A percentile compares a stretch with the other conserved stretches of the same genome.
Conservation (phyloP, 2,797 vertebrate species). For the Pipistrellus pipistrellus region DNA sequence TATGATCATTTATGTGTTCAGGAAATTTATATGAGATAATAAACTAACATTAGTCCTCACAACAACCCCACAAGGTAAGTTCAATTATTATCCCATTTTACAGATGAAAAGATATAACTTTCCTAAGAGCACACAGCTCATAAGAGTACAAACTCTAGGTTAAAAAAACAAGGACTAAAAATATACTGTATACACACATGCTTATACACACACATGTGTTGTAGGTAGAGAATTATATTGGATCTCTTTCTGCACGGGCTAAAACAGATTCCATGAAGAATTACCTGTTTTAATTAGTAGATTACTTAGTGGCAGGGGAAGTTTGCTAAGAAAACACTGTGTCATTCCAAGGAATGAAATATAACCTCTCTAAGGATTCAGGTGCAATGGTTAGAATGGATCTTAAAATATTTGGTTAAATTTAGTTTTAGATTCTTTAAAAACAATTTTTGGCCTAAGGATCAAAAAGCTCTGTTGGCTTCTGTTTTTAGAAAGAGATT, state of each 20-base stretch:
- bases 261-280: conserved; percentile 77
- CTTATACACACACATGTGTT: neutral
- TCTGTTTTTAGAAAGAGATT: conserved; percentile 78
- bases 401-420: conserved; percentile 56
- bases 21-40: conserved; percentile 57
- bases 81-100: conserved; percentile 59
- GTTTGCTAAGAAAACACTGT: conserved; percentile 68
- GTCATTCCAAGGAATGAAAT: conserved; percentile 67
- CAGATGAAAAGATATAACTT: conserved; percentile 47
- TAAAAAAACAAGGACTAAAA: conserved; percentile 62
- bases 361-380: conserved; percentile 48
- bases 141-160: conserved; percentile 3
- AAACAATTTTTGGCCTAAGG: conserved; percentile 15
- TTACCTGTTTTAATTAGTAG: conserved; percentile 82
- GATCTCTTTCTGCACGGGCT: conserved; percentile 75
- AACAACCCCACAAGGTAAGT: conserved; percentile 35
- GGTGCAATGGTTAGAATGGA: conserved; percentile 52
- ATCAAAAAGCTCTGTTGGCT: conserved; percentile 80
- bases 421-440: conserved; percentile 49
- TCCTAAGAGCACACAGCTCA: neutral
- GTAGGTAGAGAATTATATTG: conserved; percentile 62
- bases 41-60: conserved; percentile 1
- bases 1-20: conserved; percentile 43
- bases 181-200: neutral
- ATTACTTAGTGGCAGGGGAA: conserved; percentile 63